A percentile compares a stretch with the other conserved stretches of the same genome.
Evolutionary conservation across 1,140 invertebrate species (phyloP).

Genomic region (Phymorhynchus buccinoides): DNA sequence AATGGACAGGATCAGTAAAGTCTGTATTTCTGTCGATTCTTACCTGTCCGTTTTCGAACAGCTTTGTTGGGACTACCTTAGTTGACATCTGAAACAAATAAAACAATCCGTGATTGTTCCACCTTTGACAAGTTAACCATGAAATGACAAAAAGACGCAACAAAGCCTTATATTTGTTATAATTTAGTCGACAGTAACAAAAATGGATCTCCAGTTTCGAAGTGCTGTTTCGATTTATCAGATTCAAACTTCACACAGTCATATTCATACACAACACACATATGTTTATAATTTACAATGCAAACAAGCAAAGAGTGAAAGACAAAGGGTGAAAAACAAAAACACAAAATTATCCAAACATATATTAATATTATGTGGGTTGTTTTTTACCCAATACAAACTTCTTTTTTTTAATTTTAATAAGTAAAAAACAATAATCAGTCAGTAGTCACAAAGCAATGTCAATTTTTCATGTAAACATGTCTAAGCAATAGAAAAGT

Average conservation of each 20-base stretch:
- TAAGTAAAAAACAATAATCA: too few species aligned
- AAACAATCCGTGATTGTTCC: background rate
- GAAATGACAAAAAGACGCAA: background rate
- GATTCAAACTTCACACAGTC: too few species aligned
- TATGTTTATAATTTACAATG: too few species aligned
- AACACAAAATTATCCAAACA: background rate
- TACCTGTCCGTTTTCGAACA: conserved; percentile 21
- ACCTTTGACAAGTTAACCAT: background rate
- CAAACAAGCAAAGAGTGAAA: background rate
- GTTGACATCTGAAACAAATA: conserved; percentile 8
- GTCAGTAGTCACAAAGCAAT: too few species aligned
- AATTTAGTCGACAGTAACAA: background rate
- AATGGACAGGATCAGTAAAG: background rate
- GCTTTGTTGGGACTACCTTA: conserved; percentile 9
- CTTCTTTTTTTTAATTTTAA: too few species aligned
- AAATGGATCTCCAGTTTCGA: background rate
- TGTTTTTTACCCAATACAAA: too few species aligned
- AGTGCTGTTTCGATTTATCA: too few species aligned
- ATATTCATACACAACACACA: too few species aligned
- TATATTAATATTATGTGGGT: background rate
- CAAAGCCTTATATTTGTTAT: background rate
- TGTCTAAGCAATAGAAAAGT: background rate
- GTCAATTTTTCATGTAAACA: background rate
- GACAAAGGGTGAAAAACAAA: conserved; percentile 3
- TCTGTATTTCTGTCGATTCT: background rate